Base-by-base conservation (phyloP, 1,140 invertebrate species). In the Telenomus remus region DNA sequence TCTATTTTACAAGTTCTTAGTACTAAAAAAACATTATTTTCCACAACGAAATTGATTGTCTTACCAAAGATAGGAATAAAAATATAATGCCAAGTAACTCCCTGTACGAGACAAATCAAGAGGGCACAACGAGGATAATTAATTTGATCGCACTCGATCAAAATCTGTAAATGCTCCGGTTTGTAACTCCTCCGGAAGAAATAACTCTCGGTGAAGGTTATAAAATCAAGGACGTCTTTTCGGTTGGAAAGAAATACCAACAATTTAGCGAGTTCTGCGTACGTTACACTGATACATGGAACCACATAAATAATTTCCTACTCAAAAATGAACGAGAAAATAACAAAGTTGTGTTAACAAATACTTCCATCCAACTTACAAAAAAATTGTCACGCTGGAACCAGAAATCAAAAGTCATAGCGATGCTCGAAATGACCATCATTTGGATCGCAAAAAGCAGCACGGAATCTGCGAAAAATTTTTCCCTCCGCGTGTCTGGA, bases 61-160 rank as follows among this genome's bases (percentile, higher is more conserved):
- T 79, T 60, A 78, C 81, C 77, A 12, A 78, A 39, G 13, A 79
- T 60, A 19, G 81, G 79, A 37, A 73, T 61, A 39, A 35, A 53
- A 8, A 80, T 7, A 46, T 81, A 79, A 59, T 76, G 66, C 72
- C 69, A 78, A 10, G 37, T 14, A 8, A 78, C 47, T 19, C 46
- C 14, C 47, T 70, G 59, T 1, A 68, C 51, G 7, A 76, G 0
- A 46, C 64, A 19, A 2, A 69, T 34, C 1, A 72, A 47, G 8
- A 44, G 11, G 8, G 34, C 46, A 35, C 65, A 53, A 10, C 42
- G 35, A 34, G 42, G 60, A 49, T 61, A 68, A 46, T 71, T 66
- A 8, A 15, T n/a, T 11, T 50, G 37, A 49, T 82, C 76, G 50
- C 74, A 79, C 6, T 75, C 47, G 39, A 74, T 61, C 6, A 81